phyloP scores from a whole-genome alignment of 2,888 invertebrate species.

The Diarsia rubi region DNA sequence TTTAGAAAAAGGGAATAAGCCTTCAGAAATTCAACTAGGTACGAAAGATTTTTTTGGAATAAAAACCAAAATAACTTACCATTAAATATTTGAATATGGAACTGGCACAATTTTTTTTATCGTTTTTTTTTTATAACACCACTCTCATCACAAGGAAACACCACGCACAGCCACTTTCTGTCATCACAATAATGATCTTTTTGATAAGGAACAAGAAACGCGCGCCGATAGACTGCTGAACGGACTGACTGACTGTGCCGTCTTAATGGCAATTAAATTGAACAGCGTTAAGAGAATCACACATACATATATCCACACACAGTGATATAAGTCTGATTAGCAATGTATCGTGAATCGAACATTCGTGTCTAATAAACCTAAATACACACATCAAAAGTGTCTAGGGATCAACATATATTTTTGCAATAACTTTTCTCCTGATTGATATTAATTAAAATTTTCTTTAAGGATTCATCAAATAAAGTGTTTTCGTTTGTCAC shows the following conservation, averaged over 20 bases:
- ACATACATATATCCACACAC: conserved; percentile 2
- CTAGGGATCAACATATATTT: too few relatives aligned
- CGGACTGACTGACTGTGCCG: conserved; percentile 32
- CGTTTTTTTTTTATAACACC: conserved; percentile 5
- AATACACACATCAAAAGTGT: too few relatives aligned
- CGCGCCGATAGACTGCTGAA: conserved; percentile 26
- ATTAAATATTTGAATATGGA: neutral
- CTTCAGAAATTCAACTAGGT: too few relatives aligned
- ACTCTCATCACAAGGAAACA: conserved; percentile 19
- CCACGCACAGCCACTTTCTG: conserved; percentile 28
- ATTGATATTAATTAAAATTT: too few relatives aligned
- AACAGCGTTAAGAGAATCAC: conserved; percentile 37
- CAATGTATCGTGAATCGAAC: conserved; percentile 28
- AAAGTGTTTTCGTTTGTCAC: too few relatives aligned
- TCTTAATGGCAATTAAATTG: conserved; percentile 51
- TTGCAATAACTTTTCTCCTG: too few relatives aligned
- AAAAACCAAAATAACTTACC: too few relatives aligned
- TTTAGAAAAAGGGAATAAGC: neutral
- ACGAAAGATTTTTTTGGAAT: neutral
- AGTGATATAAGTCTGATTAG: conserved; percentile 39
- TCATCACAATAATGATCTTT: conserved; percentile 36
- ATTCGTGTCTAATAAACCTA: conserved; percentile 22
- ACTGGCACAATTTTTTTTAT: neutral
- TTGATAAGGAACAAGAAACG: conserved; percentile 36
- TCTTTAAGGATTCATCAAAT: too few relatives aligned